These are phyloP conservation scores for Thelaira solivaga DNA, from an alignment of 2,888 invertebrate genomes.

Conservation along the genomic window DNA sequence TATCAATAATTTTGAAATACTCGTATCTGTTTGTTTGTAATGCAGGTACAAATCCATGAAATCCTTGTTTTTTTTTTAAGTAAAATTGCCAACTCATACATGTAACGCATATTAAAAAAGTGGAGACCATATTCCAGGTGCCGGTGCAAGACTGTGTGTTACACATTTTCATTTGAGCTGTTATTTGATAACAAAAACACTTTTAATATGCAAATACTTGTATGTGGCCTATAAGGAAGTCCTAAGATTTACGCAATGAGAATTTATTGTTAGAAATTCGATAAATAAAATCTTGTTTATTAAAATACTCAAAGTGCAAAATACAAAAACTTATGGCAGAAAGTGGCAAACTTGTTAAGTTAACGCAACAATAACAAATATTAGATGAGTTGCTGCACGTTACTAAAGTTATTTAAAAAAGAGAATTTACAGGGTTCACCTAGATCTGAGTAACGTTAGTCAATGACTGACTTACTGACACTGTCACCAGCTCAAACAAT, in stretches of 20 bases:
- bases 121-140: neutral
- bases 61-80: too few relatives aligned
- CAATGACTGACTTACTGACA: too few relatives aligned
- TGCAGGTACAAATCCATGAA: too few relatives aligned
- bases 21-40: too few relatives aligned
- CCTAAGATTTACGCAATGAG: neutral
- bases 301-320: neutral
- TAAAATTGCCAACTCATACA: too few relatives aligned
- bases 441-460: too few relatives aligned
- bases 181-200: slow-evolving; percentile 13
- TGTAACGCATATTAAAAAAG: slow-evolving; percentile 20
- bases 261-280: slow-evolving; percentile 21
- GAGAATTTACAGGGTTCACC: too few relatives aligned
- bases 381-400: neutral
- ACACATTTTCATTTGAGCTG: slow-evolving; percentile 10
- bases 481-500: too few relatives aligned
- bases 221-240: slow-evolving; percentile 25
- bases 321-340: too few relatives aligned
- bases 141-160: slow-evolving; percentile 1
- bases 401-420: too few relatives aligned
- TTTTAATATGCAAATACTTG: slow-evolving; percentile 41
- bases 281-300: neutral
- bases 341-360: neutral
- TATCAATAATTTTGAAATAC: too few relatives aligned
- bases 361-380: neutral